Percentiles rank a stretch among this genome's conserved stretches.
phyloP scores from a whole-genome alignment of 2,113 vertebrate genomes.

The Promerops cafer region DNA sequence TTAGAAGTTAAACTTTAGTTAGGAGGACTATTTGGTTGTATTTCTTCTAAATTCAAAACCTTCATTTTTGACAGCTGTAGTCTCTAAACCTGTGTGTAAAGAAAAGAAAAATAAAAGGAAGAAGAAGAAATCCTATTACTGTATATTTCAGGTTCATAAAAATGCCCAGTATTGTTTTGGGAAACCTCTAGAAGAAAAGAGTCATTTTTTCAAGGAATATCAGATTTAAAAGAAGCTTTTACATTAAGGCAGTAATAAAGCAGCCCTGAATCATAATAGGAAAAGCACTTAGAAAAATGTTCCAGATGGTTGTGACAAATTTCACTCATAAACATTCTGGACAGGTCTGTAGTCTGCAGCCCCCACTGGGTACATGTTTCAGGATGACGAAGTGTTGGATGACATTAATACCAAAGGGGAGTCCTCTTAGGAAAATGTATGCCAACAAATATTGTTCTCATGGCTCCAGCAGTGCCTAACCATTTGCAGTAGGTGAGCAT shows the following conservation, averaged over 20 bases:
- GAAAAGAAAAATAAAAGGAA: neutral
- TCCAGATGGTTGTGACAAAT: neutral
- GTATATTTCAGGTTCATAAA: neutral
- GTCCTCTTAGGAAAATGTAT: neutral
- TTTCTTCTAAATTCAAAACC: neutral
- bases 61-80: neutral
- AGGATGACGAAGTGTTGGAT: neutral
- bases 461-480: neutral
- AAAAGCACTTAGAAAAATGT: neutral
- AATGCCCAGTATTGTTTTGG: neutral
- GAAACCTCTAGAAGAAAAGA: neutral
- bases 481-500: neutral
- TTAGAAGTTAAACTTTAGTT: neutral
- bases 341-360: neutral
- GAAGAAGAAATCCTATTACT: neutral
- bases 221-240: neutral
- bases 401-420: neutral
- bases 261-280: neutral
- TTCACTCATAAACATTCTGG: neutral
- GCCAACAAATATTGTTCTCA: neutral
- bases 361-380: neutral
- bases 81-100: neutral
- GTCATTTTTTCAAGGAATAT: neutral
- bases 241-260: neutral
- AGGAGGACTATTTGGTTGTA: neutral